Percentiles rank a stretch among this genome's conserved stretches.
phyloP scores from a whole-genome alignment of 2,113 vertebrate species.

The Brachypodius melanocephalos region DNA sequence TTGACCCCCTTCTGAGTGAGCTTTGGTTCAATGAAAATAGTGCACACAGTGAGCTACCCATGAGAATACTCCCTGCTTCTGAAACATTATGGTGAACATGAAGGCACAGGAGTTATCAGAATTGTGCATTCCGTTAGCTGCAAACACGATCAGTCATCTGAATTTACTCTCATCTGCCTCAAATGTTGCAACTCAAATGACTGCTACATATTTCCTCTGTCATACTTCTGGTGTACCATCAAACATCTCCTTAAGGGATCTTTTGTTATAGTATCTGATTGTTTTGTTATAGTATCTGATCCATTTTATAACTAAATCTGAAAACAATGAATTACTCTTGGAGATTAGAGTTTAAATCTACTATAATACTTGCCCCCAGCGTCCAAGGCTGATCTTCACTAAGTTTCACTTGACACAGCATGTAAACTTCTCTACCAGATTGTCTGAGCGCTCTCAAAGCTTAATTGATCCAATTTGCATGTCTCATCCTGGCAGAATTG shows the following conservation, averaged over 20 bases:
- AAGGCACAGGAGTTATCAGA: neutral
- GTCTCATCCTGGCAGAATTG: constrained; percentile 46
- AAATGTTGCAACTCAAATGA: neutral
- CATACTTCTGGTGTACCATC: neutral
- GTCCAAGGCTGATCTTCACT: constrained; percentile 30
- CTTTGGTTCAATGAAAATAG: neutral
- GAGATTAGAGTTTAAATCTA: constrained; percentile 37
- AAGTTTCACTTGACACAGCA: constrained; percentile 59
- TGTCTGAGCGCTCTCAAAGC: constrained; percentile 43
- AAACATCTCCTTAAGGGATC: neutral
- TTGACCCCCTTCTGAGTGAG: neutral
- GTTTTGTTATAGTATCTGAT: neutral
- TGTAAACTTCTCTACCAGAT: constrained; percentile 63
- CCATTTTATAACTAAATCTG: neutral
- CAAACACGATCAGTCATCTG: neutral
- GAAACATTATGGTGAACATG: neutral
- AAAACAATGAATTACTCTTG: neutral
- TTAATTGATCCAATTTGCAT: constrained; percentile 71
- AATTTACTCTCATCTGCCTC: neutral
- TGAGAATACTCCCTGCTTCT: neutral
- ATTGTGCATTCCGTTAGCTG: neutral
- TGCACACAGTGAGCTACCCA: neutral
- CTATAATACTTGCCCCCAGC: neutral
- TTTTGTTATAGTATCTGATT: neutral
- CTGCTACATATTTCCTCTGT: neutral